phyloP scores from a whole-genome alignment of 2,888 invertebrate species.

The Melieria crassipennis region DNA sequence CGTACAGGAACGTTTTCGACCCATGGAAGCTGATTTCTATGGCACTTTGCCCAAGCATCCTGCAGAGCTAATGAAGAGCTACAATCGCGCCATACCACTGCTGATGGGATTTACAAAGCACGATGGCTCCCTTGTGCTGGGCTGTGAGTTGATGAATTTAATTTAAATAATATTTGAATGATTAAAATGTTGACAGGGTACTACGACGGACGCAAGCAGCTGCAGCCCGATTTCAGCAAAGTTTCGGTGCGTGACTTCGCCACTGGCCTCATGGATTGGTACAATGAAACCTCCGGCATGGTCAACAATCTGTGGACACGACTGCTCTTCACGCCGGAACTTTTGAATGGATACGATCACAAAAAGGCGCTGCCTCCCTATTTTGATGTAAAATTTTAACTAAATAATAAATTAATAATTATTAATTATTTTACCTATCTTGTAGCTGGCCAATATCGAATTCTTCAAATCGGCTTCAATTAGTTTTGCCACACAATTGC shows the following conservation, averaged over 20 bases:
- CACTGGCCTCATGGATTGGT: slow-evolving; percentile 43
- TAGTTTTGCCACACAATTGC: slow-evolving; percentile 57
- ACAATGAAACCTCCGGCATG: slow-evolving; percentile 50
- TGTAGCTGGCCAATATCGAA: slow-evolving; percentile 51
- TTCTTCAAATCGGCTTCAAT: slow-evolving; percentile 67
- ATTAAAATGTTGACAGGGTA: slow-evolving; percentile 37
- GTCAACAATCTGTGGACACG: slow-evolving; percentile 60
- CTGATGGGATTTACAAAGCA: slow-evolving; percentile 67
- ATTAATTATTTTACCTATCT: neutral
- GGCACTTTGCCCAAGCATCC: slow-evolving; percentile 52
- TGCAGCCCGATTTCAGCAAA: slow-evolving; percentile 41
- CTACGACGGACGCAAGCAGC: slow-evolving; percentile 45
- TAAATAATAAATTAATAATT: neutral
- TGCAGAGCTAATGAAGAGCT: slow-evolving; percentile 47
- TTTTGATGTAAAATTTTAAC: slow-evolving; percentile 64
- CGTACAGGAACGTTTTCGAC: slow-evolving; percentile 40
- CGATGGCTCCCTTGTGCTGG: slow-evolving; percentile 66
- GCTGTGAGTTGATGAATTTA: slow-evolving; percentile 54
- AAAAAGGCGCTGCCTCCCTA: slow-evolving; percentile 65
- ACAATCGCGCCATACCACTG: slow-evolving; percentile 55
- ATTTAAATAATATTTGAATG: neutral
- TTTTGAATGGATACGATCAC: slow-evolving; percentile 63
- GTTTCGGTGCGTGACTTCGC: slow-evolving; percentile 52
- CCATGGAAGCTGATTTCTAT: slow-evolving; percentile 49
- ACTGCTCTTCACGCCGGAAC: slow-evolving; percentile 60